These are phyloP conservation scores for Micronycteris hirsuta DNA, from an alignment of 2,113 vertebrate species.

Conservation along the genomic window DNA sequence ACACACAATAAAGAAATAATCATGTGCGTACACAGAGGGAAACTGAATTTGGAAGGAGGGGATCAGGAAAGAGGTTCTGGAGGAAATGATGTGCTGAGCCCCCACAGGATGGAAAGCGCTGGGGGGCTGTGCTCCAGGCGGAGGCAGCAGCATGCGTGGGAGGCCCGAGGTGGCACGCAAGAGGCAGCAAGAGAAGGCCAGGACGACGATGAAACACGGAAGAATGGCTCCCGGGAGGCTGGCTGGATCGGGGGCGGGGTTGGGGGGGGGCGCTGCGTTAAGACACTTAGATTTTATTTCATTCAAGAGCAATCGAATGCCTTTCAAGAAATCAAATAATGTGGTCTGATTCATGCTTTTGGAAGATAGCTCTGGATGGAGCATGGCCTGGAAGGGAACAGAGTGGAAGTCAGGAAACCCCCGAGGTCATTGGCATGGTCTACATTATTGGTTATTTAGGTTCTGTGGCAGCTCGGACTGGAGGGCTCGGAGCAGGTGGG, in stretches of 20 bases:
- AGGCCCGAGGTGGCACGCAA: accelerated
- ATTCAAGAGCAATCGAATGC: neutral
- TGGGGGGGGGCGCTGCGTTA: neutral
- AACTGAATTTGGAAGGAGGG: neutral
- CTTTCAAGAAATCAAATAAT: neutral
- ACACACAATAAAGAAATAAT: neutral
- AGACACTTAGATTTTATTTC: neutral
- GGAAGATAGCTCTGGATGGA: neutral
- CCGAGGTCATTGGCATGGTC: neutral
- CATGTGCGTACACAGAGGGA: neutral
- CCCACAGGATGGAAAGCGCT: too few species aligned
- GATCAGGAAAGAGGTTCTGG: neutral
- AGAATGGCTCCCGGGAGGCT: neutral
- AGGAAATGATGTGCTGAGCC: neutral
- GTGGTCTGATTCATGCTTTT: neutral
- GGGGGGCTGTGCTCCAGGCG: neutral
- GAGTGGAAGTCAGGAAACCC: neutral
- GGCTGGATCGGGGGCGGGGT: neutral
- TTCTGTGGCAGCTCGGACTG: neutral
- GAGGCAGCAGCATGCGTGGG: neutral
- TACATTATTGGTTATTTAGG: neutral
- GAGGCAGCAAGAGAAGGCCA: neutral
- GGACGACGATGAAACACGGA: neutral
- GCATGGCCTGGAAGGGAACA: neutral
- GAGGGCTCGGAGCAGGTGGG: neutral